Percentiles rank a stretch among this genome's conserved stretches.
Evolutionary conservation across 2,113 vertebrate species (phyloP).

Genomic region (Dascyllus trimaculatus): DNA sequence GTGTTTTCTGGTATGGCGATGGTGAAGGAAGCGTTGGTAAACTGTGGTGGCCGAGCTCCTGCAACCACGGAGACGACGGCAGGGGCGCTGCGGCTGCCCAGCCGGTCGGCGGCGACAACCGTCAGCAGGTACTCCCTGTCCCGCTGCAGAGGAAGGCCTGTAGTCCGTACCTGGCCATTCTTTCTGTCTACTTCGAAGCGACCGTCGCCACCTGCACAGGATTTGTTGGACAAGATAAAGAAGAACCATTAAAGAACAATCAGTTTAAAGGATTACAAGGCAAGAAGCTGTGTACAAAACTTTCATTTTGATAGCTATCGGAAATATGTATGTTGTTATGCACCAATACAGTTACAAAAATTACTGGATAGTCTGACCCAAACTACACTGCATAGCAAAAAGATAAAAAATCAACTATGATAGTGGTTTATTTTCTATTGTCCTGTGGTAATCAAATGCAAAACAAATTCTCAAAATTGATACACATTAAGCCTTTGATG

Average conservation of each 20-base stretch:
- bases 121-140: conserved; percentile 89
- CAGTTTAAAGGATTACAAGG: neutral
- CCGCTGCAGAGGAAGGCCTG: conserved; percentile 87
- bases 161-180: conserved; percentile 88
- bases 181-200: conserved; percentile 90
- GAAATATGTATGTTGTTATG: no score
- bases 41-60: conserved; percentile 88
- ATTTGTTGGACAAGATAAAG: neutral
- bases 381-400: no score
- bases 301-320: neutral
- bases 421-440: no score
- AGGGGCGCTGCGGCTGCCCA: conserved; percentile 86
- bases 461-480: neutral
- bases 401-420: no score
- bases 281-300: neutral
- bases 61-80: conserved; percentile 87
- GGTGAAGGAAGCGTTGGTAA: conserved; percentile 86
- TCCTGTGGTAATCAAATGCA: neutral
- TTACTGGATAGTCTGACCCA: no score
- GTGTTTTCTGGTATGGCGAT: conserved; percentile 87
- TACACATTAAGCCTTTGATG: conserved; percentile 13
- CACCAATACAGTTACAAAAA: no score
- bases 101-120: conserved; percentile 86
- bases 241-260: neutral
- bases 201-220: conserved; percentile 86